Evolutionary conservation across 1,140 invertebrate species (phyloP).

Genomic region (Microplitis mediator): DNA sequence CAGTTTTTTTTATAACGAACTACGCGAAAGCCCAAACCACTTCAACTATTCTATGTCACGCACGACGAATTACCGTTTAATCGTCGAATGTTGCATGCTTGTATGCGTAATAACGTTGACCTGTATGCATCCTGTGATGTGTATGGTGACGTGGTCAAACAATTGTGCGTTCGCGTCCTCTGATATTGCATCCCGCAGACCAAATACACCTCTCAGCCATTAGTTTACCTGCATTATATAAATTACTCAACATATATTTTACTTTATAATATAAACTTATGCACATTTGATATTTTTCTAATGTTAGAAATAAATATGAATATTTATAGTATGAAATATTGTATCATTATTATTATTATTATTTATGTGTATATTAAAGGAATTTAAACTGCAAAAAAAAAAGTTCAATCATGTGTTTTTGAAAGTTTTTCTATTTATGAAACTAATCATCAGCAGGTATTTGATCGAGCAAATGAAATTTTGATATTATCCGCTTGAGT

Average conservation of each 20-base stretch:
- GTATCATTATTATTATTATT: no score
- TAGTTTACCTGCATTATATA: constrained; percentile 3
- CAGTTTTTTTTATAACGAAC: constrained; percentile 11
- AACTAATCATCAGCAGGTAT: no score
- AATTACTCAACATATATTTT: neutral
- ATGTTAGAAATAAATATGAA: no score
- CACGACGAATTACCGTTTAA: constrained; percentile 22
- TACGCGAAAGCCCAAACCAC: constrained; percentile 18
- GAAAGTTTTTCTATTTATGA: no score
- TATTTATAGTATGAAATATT: no score
- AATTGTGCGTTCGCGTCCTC: constrained; percentile 16
- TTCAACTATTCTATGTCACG: constrained; percentile 22
- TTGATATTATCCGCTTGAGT: no score
- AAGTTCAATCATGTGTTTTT: no score
- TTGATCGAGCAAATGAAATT: no score
- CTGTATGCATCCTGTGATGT: constrained; percentile 1
- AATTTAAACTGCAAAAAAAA: no score
- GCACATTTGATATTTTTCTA: neutral
- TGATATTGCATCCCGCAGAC: constrained; percentile 16
- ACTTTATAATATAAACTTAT: neutral
- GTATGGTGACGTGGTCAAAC: constrained; percentile 6
- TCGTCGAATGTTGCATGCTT: constrained; percentile 18
- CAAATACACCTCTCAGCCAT: constrained; percentile 8
- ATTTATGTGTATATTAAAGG: no score
- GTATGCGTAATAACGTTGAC: constrained; percentile 15